Evolutionary conservation across 2,888 invertebrate species (phyloP).

Genomic region (Drosophila ezoana): DNA sequence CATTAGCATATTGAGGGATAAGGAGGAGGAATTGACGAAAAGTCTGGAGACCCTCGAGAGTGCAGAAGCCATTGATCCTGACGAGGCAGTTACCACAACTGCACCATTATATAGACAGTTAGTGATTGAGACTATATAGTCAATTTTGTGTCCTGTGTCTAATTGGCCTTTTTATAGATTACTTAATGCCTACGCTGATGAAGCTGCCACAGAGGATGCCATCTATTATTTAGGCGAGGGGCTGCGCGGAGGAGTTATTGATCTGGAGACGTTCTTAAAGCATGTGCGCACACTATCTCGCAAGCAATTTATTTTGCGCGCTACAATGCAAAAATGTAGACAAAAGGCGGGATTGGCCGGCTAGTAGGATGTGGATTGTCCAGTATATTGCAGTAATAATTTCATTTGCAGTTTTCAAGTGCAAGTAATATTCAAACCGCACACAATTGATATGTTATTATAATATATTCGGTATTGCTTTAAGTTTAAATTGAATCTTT

Average conservation of each 20-base stretch:
- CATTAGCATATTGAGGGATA: constrained; percentile 92
- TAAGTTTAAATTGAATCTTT: constrained; percentile 70
- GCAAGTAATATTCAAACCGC: constrained; percentile 45
- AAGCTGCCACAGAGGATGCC: constrained; percentile 98
- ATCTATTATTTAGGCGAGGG: constrained; percentile 99
- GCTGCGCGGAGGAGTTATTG: constrained; percentile 95
- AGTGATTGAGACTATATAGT: constrained; percentile 77
- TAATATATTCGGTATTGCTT: constrained; percentile 59
- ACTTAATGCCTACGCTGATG: constrained; percentile 97
- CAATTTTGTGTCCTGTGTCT: background rate
- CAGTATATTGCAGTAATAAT: constrained; percentile 17
- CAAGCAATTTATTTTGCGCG: constrained; percentile 97
- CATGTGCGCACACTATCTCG: constrained; percentile 97
- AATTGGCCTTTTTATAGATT: constrained; percentile 86
- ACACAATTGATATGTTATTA: constrained; percentile 59
- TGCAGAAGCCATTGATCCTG: constrained; percentile 94
- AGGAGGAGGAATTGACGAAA: constrained; percentile 93
- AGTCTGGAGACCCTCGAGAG: constrained; percentile 91
- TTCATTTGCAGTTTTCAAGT: constrained; percentile 20
- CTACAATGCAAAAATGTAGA: constrained; percentile 98
- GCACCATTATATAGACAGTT: constrained; percentile 98
- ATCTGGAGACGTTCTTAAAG: constrained; percentile 97
- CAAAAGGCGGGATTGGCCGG: constrained; percentile 95
- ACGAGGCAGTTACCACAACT: constrained; percentile 98
- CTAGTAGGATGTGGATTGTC: constrained; percentile 83